A percentile compares a stretch with the other conserved stretches of the same genome.
These are phyloP conservation scores for Apodemia zela DNA, from an alignment of 2,888 invertebrate genomes.

Conservation along the genomic window DNA sequence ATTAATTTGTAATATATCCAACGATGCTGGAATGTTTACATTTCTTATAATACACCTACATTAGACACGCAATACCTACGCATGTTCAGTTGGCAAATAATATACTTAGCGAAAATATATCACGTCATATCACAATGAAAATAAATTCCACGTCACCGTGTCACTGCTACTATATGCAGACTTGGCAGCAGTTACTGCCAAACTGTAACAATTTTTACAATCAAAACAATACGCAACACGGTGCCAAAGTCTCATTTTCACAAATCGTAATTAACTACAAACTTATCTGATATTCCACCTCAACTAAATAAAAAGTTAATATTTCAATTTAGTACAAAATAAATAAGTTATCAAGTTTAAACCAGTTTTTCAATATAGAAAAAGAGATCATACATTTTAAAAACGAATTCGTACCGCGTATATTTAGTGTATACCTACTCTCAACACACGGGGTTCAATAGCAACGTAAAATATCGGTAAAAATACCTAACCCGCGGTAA, in stretches of 20 bases:
- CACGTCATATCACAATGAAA: constrained; percentile 28
- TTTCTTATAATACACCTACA: constrained; percentile 7
- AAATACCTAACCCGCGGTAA: too few relatives aligned
- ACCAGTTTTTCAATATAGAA: too few relatives aligned
- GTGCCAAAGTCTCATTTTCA: constrained; percentile 1
- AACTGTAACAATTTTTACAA: constrained; percentile 21
- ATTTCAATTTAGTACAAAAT: not conserved
- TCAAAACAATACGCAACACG: constrained; percentile 18
- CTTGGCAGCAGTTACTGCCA: constrained; percentile 26
- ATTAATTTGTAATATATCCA: constrained; percentile 3
- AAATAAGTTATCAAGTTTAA: too few relatives aligned
- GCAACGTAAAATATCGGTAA: too few relatives aligned
- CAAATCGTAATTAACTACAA: constrained; percentile 2
- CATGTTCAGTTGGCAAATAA: constrained; percentile 25
- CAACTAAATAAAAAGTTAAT: not conserved
- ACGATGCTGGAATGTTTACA: constrained; percentile 2
- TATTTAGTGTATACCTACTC: too few relatives aligned
- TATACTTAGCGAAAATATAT: constrained; percentile 25
- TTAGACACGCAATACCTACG: constrained; percentile 6
- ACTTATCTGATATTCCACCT: not conserved
- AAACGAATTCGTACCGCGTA: too few relatives aligned
- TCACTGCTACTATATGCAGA: constrained; percentile 9
- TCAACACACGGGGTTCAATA: too few relatives aligned
- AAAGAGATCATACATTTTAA: too few relatives aligned
- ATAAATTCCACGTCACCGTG: constrained; percentile 28